Base-by-base conservation (phyloP, 2,797 vertebrate genomes). In the Eptatretus atami region DNA sequence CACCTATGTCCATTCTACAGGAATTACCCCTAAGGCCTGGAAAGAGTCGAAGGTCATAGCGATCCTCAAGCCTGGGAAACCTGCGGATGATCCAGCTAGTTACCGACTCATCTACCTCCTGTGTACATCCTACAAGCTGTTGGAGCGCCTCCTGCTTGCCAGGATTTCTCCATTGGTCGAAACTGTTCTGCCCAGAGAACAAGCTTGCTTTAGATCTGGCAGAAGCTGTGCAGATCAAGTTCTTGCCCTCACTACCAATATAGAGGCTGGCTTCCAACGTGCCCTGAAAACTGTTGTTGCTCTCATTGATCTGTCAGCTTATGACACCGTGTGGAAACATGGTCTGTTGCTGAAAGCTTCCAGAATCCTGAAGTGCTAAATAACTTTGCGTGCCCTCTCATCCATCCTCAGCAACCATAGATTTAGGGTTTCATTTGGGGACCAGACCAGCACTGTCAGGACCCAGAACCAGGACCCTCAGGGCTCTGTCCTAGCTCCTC, bases 11-110 rank as follows among this genome's bases (percentile, higher is more conserved):
- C 8, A 15, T 65, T 52, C 53, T 13, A 63, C 64, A 53, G 12
- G 64, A 53, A 65, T 65, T 53, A 65, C 53, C 53, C 64, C 8
- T 12, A 13, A 65, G 54, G 15, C 53, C 6, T 65, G 64, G 64
- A 3, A 1, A 11, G 25, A 19, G 19, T 19, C 19, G 2, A 19
- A 19, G 19, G 19, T 19, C 19, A 63, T 65, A 53, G 25, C 64
- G 3, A 65, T 57, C 54, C 54, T 57, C 13, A 57, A 2, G 54
- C 54, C 54, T 13, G 54, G 54, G 54, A 57, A 57, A 57, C 54
- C 13, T 13, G 13, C 2, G 13, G 54, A 57, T 13, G 12, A 57
- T 57, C 54, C 54, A 13, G 13, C 13, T 13, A 57, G 54, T 13
- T 57, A 13, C 54, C 54, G 54, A 13, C 54, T 57, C 54, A 57